These are phyloP conservation scores for Meta bourneti DNA, from an alignment of 2,888 invertebrate species.

Conservation along the genomic window DNA sequence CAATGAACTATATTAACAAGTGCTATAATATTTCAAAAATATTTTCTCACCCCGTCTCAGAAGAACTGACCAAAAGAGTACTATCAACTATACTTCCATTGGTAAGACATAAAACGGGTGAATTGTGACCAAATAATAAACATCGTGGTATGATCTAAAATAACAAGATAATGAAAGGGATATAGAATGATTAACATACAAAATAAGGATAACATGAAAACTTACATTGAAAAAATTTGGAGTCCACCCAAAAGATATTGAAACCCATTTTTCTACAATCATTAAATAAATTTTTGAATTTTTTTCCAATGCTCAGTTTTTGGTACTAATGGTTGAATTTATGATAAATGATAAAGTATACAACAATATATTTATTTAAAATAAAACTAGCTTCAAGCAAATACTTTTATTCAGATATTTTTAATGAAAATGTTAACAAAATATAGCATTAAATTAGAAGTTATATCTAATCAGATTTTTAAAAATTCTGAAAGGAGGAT, in stretches of 20 bases:
- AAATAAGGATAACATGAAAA: not conserved
- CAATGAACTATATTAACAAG: not conserved
- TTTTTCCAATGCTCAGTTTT: not conserved
- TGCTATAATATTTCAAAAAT: not conserved
- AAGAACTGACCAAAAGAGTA: conserved; percentile 90
- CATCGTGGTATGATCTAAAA: conserved; percentile 93
- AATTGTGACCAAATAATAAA: conserved; percentile 95
- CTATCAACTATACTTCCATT: conserved; percentile 81
- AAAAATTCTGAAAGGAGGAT: conserved; percentile 54
- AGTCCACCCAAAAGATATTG: not conserved
- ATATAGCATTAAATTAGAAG: not conserved
- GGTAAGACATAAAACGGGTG: conserved; percentile 87
- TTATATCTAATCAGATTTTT: not conserved
- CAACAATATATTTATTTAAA: not conserved
- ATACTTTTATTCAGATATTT: not conserved
- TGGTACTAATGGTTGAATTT: no score
- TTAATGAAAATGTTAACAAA: not conserved
- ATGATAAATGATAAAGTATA: no score
- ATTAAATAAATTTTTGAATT: not conserved
- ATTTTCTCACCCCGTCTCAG: conserved; percentile 87
- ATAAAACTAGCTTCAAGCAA: not conserved
- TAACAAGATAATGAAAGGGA: not conserved
- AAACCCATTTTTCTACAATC: not conserved
- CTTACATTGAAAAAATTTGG: not conserved
- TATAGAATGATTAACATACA: not conserved